Percentiles rank a stretch among this genome's conserved stretches.
Conservation (phyloP, 2,797 vertebrate genomes). For the Onychomys leucogaster region DNA sequence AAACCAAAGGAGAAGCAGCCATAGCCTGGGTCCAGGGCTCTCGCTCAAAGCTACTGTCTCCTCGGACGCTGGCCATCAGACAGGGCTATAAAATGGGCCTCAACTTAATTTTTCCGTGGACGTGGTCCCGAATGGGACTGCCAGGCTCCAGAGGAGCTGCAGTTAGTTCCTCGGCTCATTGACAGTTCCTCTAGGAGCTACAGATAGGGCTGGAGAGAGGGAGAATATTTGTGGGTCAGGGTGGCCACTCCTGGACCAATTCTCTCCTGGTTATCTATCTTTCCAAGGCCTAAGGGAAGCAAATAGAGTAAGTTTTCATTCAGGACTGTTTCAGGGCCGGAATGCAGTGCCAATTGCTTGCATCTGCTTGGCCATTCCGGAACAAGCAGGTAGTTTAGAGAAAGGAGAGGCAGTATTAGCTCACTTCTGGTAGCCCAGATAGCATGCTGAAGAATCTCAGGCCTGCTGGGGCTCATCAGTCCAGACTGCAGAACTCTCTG, state of each 20-base stretch:
- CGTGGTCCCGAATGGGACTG: slow-evolving; percentile 26
- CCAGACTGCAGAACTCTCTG: slow-evolving; percentile 49
- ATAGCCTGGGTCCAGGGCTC: slow-evolving; percentile 13
- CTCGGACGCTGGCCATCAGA: slow-evolving; percentile 40
- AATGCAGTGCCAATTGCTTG: slow-evolving; percentile 74
- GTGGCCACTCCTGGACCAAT: neutral
- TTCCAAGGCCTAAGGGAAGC: slow-evolving; percentile 30
- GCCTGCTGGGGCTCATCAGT: slow-evolving; percentile 36
- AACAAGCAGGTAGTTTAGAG: slow-evolving; percentile 73
- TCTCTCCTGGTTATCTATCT: slow-evolving; percentile 60
- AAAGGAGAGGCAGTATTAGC: neutral
- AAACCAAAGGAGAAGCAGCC: slow-evolving; percentile 61
- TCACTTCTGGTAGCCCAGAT: slow-evolving; percentile 14
- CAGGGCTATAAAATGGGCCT: slow-evolving; percentile 73
- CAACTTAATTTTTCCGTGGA: slow-evolving; percentile 79
- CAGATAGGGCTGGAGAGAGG: neutral
- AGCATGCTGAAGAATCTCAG: slow-evolving; percentile 53
- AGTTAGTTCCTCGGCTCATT: neutral
- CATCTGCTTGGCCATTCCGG: slow-evolving; percentile 72
- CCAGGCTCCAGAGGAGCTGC: slow-evolving; percentile 53
- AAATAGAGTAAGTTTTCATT: slow-evolving; percentile 47
- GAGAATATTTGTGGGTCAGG: neutral
- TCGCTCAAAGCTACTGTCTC: slow-evolving; percentile 37
- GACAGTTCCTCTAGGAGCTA: neutral
- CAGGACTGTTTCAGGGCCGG: slow-evolving; percentile 33